These are phyloP conservation scores for Eidolon helvum DNA, from an alignment of 2,113 vertebrate genomes.

Conservation along the genomic window DNA sequence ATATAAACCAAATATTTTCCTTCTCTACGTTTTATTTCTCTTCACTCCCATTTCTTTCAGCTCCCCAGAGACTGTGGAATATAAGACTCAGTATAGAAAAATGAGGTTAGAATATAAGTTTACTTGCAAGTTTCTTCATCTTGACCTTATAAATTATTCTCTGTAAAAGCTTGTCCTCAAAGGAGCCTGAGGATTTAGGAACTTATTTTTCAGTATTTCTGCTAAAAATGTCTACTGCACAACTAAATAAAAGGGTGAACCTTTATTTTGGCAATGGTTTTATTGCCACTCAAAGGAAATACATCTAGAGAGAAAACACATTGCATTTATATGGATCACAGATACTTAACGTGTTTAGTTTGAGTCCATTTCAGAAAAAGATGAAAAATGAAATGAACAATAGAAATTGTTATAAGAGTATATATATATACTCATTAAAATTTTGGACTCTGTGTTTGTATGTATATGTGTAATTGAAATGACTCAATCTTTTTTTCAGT, in stretches of 20 bases:
- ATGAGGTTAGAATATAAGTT: not conserved
- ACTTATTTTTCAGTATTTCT: constrained; percentile 16
- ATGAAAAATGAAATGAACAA: not conserved
- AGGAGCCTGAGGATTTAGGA: not conserved
- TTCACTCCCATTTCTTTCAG: not conserved
- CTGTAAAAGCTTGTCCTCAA: not conserved
- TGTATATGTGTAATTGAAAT: not conserved
- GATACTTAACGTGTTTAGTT: not conserved
- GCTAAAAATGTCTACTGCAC: not conserved
- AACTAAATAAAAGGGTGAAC: not conserved
- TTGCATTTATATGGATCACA: not conserved
- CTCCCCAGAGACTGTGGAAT: not conserved
- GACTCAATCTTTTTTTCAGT: not conserved
- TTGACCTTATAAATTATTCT: not conserved
- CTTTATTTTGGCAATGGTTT: not conserved
- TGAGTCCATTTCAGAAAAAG: not conserved
- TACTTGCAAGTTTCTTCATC: not conserved
- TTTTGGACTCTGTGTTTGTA: not conserved
- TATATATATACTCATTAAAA: not conserved
- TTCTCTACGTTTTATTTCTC: not conserved
- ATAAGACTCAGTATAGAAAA: not conserved
- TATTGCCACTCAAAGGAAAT: not conserved
- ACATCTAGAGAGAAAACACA: not conserved
- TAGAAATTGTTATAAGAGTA: not conserved
- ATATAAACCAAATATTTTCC: not conserved